Evolutionary conservation across 2,888 invertebrate genomes (phyloP), one percentile per base, ranked within the genome.

Genomic region (Standfussiana lucernea): DNA sequence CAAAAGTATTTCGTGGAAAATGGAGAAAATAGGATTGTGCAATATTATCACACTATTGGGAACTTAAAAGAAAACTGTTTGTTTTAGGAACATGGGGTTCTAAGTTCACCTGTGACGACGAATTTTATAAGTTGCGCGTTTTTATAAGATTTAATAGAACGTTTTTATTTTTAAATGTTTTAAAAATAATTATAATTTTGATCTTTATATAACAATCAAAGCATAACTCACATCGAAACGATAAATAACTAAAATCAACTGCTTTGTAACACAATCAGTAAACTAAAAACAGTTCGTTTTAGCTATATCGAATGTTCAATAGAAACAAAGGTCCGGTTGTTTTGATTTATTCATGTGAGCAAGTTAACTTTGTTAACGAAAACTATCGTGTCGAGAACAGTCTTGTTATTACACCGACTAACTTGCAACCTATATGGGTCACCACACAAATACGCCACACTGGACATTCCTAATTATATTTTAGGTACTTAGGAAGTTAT

Each of bases 301-400:
- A 69, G 59, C 75, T 75, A 2, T 74, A 68, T 65, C 53, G 56
- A 66, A 69, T 47, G 65, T 74, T 65, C 61, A 84, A 72, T 68
- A 72, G 78, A 75, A 83, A 79, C 86, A 79, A 75, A 67, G 67
- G 79, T 75, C 50, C 56, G 6, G 53, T 72, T 40, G 68, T 73
- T 84, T 71, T 73, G 64, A 86, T 86, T 83, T 75, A 86, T 86
- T 86, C 73, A 84, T 72, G 65, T 42, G 42, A 83, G 59, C 65
- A 68, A 72, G 74, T 74, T 50, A 61, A 83, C 82, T 61, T 79
- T 75, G 85, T 62, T 59, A 45, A 59, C 67, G 72, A 77, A 81
- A 82, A 73, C 83, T 71, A 77, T 77, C n/a, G 85, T 37, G 61
- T 45, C 53, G 72, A 72, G 66, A 81, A 82, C 82, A 65, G 53